A percentile compares a stretch with the other conserved stretches of the same genome.
Evolutionary conservation across 2,797 vertebrate genomes (phyloP).

Genomic region (Catamblyrhynchus diadema): DNA sequence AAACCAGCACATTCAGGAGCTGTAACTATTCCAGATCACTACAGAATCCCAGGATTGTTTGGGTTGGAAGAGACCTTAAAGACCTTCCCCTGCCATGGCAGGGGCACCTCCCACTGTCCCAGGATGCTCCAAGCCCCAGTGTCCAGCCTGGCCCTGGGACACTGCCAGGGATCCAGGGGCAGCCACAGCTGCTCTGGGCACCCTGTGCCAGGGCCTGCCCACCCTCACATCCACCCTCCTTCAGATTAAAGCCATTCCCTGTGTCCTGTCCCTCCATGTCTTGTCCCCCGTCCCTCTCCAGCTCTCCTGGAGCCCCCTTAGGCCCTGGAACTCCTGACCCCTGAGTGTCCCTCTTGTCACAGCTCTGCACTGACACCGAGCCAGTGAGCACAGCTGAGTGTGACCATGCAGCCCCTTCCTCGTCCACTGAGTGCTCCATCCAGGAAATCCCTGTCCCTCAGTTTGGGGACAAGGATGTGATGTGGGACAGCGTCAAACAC

Average conservation of each 20-base stretch:
- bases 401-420: not conserved
- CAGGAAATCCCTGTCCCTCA: not conserved
- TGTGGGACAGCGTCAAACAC: not conserved
- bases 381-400: not conserved
- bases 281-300: not conserved
- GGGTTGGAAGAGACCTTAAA: not conserved
- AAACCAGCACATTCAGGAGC: not conserved
- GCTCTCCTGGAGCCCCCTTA: not conserved
- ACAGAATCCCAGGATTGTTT: not conserved
- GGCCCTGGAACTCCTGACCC: not conserved
- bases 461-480: rapidly evolving
- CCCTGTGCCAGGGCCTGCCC: not conserved
- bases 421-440: rapidly evolving
- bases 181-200: not conserved
- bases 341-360: rapidly evolving
- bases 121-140: not conserved
- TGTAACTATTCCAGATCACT: not conserved
- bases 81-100: not conserved
- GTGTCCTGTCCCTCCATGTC: not conserved
- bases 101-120: rapidly evolving
- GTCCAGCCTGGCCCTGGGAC: rapidly evolving
- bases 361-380: rapidly evolving
- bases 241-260: not conserved
- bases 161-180: not conserved
- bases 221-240: not conserved